A percentile compares a stretch with the other conserved stretches of the same genome.
Evolutionary conservation across 2,888 invertebrate genomes (phyloP).

Genomic region (Adineta ricciae): DNA sequence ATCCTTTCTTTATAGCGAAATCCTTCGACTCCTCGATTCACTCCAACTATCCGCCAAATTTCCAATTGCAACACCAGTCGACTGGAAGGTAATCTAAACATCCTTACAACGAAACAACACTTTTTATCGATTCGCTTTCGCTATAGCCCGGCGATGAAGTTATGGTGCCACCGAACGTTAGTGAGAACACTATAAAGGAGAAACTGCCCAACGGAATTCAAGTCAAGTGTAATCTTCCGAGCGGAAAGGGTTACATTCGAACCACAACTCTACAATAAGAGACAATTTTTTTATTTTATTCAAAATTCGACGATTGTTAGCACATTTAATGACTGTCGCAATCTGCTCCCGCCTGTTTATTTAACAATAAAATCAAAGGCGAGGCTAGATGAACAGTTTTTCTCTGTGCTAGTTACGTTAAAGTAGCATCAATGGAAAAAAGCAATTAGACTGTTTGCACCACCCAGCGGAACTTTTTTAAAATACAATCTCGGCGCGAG

Average conservation of each 20-base stretch:
- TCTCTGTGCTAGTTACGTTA: background rate
- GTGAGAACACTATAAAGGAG: constrained; percentile 58
- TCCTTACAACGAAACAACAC: too few relatives aligned
- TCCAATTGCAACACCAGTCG: constrained; percentile 78
- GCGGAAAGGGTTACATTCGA: constrained; percentile 26
- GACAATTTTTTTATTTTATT: background rate
- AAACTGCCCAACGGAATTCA: constrained; percentile 59
- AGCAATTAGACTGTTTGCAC: constrained; percentile 15
- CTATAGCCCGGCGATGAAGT: constrained; percentile 67
- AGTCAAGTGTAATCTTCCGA: constrained; percentile 25
- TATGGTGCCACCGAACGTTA: constrained; percentile 76
- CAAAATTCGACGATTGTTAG: background rate
- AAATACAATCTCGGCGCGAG: background rate
- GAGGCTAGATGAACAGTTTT: constrained; percentile 15
- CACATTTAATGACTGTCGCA: background rate
- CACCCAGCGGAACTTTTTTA: background rate
- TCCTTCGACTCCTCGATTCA: constrained; percentile 79
- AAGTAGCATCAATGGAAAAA: background rate
- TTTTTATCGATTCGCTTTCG: constrained; percentile 35
- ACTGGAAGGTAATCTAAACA: constrained; percentile 64
- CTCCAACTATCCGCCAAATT: constrained; percentile 70
- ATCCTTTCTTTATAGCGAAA: constrained; percentile 61
- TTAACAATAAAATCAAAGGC: background rate
- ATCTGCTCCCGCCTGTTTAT: background rate
- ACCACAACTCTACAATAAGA: background rate